phyloP scores from a whole-genome alignment of 2,797 vertebrate species.

The Protosalanx chinensis region DNA sequence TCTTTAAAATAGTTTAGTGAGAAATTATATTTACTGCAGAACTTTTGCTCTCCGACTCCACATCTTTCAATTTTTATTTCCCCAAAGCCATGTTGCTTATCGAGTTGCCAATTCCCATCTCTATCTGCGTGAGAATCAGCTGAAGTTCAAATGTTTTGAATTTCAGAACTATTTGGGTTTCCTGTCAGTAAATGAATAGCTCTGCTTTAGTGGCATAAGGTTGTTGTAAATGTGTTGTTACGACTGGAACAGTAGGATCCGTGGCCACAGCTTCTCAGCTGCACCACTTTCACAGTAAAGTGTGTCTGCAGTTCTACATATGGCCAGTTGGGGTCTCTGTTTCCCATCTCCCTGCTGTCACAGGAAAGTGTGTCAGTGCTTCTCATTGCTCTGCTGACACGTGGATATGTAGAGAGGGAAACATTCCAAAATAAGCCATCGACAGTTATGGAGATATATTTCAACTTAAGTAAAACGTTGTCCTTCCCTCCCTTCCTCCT shows the following conservation, averaged over 20 bases:
- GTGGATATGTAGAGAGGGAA: no score
- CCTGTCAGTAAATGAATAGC: background rate
- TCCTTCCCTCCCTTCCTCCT: background rate
- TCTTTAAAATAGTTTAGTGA: background rate
- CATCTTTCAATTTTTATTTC: background rate
- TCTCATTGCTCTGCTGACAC: background rate
- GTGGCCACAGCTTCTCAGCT: slow-evolving; percentile 2
- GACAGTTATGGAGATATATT: background rate
- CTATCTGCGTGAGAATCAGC: background rate
- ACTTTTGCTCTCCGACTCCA: background rate
- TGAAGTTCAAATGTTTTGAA: background rate
- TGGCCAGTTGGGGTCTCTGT: slow-evolving; percentile 77
- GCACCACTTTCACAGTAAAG: slow-evolving; percentile 36
- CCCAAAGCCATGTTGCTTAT: background rate
- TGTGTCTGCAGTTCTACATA: slow-evolving; percentile 68
- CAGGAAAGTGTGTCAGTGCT: slow-evolving; percentile 22
- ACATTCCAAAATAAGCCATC: background rate
- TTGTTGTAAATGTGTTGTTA: slow-evolving; percentile 17
- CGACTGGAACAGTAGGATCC: background rate
- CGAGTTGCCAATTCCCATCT: background rate
- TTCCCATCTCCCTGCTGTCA: slow-evolving; percentile 7
- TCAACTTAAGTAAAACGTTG: background rate
- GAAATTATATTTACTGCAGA: slow-evolving; percentile 8
- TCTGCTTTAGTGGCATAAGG: background rate
- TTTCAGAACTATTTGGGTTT: background rate